Conservation (phyloP, 2,797 vertebrate genomes). For the Fringilla coelebs region DNA sequence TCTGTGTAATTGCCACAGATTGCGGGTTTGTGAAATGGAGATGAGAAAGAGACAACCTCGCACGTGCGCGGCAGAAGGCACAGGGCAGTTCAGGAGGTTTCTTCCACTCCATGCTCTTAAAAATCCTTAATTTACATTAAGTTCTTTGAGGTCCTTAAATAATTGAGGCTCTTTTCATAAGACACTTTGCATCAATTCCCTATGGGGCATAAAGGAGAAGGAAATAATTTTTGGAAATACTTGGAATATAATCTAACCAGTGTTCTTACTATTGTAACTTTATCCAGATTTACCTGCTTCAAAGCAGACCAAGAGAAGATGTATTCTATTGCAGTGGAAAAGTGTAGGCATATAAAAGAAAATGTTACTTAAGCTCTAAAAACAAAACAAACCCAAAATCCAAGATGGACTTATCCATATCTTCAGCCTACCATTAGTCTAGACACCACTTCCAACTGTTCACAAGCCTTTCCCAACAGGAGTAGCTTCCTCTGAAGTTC, state of each 20-base stretch:
- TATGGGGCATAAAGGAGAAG: not conserved
- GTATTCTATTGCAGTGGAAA: not conserved
- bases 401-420: not conserved
- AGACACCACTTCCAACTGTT: not conserved
- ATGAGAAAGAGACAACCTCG: not conserved
- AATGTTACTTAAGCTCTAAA: not conserved
- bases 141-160: not conserved
- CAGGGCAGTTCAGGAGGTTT: not conserved
- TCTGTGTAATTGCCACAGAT: not conserved
- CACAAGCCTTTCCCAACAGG: not conserved
- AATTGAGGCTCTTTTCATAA: not conserved
- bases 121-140: not conserved
- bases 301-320: not conserved
- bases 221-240: not conserved
- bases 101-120: not conserved
- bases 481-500: not conserved
- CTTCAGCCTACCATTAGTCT: not conserved
- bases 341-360: not conserved
- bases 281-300: not conserved
- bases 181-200: not conserved
- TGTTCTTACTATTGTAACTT: not conserved
- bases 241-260: not conserved
- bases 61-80: rapidly evolving
- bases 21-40: not conserved
- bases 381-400: not conserved